Base-by-base conservation (phyloP, 2,888 invertebrate genomes). In the Drosophila putrida region DNA sequence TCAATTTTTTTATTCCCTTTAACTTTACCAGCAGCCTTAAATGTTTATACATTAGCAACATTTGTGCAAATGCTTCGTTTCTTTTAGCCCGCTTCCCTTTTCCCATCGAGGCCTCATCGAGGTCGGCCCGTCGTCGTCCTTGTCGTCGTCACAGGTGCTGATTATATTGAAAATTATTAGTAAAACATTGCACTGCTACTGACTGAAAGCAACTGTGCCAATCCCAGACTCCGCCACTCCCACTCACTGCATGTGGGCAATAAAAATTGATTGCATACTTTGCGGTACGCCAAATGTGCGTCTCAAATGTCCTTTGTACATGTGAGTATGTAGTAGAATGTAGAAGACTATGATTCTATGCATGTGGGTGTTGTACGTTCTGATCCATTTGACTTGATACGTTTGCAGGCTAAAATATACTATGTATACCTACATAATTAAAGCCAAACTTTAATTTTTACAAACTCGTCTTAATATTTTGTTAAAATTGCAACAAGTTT, bases 121-220 rank as follows among this genome's bases (percentile, higher is more conserved):
- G 54, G 33, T 33, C 44, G 44, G 27, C 31, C 13, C 36, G 36
- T 43, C 36, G 36, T 43, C 47, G 47, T 51, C 38, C 63, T 57
- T 60, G 64, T 69, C 54, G 58, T 61, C 79, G 82, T 79, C 88
- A 77, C 85, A 88, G 85, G 85, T 85, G 85, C 79, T 88, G 85
- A 85, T 85, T 85, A 85, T 85, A 85, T 85, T 85, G 85, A 75
- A 85, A 88, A 82, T 88, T 88, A 85, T 85, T 88, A 71, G 82
- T 75, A 71, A 78, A 80, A 69, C 85, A 82, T 80, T 82, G 85
- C 88, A 82, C 54, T 57, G 70, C 66, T 69, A 53, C 47, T 28
- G 38, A 38, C 63, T 44, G 41, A 25, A 27, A 44, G 38, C 31
- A 31, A 53, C 13, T 10, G 27, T 41, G 53, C 28, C 10, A 15